These are phyloP conservation scores for Apis cerana DNA, from an alignment of 1,140 invertebrate genomes.

Conservation along the genomic window DNA sequence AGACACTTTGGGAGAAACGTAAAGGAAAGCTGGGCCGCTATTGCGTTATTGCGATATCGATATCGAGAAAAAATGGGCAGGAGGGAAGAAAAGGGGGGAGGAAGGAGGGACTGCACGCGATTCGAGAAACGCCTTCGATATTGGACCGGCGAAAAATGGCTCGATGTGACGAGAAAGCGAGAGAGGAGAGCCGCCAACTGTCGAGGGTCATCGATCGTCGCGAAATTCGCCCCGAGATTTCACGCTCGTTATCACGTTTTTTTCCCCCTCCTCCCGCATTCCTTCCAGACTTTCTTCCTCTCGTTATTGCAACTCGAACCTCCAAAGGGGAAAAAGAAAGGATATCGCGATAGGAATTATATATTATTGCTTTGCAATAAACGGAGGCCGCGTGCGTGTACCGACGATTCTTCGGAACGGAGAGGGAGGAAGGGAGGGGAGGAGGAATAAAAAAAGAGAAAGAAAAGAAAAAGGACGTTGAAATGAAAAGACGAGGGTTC, in stretches of 20 bases:
- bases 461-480: not conserved
- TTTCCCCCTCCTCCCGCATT: not conserved
- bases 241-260: not conserved
- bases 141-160: slow-evolving; percentile 38
- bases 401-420: not conserved
- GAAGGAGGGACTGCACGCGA: not conserved
- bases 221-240: slow-evolving; percentile 7
- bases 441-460: too few species aligned
- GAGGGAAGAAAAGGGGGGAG: not conserved
- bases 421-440: not conserved
- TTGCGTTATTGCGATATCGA: slow-evolving; percentile 39
- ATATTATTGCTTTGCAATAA: too few species aligned
- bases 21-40: slow-evolving; percentile 33
- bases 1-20: slow-evolving; percentile 13
- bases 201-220: slow-evolving; percentile 14
- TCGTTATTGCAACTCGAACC: not conserved
- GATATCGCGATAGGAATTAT: too few species aligned
- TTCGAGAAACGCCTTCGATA: slow-evolving; percentile 34
- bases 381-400: not conserved
- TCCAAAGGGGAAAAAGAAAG: not conserved
- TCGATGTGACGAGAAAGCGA: not conserved
- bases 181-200: not conserved
- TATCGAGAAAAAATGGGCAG: not conserved
- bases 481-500: slow-evolving; percentile 10
- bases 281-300: not conserved